These are phyloP conservation scores for Laticauda laticaudata DNA, from an alignment of 2,113 vertebrate species.

Conservation along the genomic window DNA sequence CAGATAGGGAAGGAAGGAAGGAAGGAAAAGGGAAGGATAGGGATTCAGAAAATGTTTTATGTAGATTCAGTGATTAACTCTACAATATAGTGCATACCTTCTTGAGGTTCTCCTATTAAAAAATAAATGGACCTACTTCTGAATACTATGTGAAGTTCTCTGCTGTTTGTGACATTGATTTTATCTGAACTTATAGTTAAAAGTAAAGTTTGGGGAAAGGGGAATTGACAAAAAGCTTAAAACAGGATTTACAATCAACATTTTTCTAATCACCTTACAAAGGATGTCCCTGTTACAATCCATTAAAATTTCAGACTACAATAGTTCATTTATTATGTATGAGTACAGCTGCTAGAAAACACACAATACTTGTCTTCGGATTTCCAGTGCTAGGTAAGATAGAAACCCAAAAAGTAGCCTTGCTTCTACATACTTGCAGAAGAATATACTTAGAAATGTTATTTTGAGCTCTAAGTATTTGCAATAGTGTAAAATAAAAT, in stretches of 20 bases:
- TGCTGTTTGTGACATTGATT: neutral
- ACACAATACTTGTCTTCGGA: neutral
- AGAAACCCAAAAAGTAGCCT: neutral
- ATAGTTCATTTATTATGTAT: conserved; percentile 52
- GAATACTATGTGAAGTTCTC: neutral
- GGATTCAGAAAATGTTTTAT: neutral
- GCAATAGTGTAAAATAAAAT: neutral
- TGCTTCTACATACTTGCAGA: neutral
- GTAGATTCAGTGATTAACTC: neutral
- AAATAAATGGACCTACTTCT: neutral
- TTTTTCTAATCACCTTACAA: neutral
- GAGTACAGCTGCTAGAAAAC: conserved; percentile 39
- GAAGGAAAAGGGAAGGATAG: neutral
- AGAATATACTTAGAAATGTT: neutral
- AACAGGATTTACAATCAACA: neutral
- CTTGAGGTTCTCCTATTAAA: neutral
- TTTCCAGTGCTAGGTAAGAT: neutral
- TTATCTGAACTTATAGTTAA: neutral
- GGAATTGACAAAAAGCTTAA: neutral
- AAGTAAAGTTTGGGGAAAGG: neutral
- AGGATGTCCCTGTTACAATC: neutral
- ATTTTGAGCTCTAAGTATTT: neutral
- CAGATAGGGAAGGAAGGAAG: neutral
- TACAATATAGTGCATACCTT: neutral
- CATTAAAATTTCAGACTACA: conserved; percentile 51